Evolutionary conservation across 2,113 vertebrate genomes (phyloP).

Genomic region (Thryonomys swinderianus): DNA sequence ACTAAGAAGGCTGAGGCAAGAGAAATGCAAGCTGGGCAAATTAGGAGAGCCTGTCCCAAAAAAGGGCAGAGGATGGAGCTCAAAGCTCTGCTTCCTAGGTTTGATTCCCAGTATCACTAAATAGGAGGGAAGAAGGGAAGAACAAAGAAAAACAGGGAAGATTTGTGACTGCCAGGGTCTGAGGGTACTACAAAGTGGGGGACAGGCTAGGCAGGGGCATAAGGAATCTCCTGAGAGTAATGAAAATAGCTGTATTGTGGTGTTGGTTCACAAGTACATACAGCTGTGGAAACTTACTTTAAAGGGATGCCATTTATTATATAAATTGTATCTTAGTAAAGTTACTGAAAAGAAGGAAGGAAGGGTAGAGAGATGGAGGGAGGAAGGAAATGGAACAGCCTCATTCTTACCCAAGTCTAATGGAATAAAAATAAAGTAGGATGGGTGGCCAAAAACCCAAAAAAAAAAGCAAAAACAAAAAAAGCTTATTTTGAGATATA

Average conservation of each 20-base stretch:
- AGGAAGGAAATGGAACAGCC: not conserved
- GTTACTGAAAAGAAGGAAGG: not conserved
- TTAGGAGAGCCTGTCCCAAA: not conserved
- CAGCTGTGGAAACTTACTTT: not conserved
- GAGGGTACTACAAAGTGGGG: not conserved
- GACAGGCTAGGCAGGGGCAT: not conserved
- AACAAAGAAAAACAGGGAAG: not conserved
- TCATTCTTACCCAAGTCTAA: not conserved
- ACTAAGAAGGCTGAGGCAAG: not conserved
- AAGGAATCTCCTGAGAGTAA: not conserved
- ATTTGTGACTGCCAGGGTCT: not conserved
- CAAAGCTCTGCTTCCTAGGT: not conserved
- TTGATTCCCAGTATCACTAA: not conserved
- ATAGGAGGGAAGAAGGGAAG: not conserved
- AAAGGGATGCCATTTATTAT: not conserved
- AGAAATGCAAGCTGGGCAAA: not conserved
- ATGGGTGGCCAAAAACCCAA: not conserved
- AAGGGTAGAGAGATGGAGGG: not conserved
- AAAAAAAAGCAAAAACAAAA: too few relatives aligned
- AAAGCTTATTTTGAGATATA: constrained; percentile 36
- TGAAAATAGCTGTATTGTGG: not conserved
- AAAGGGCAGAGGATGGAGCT: not conserved
- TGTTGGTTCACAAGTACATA: not conserved
- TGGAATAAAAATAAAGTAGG: not conserved
- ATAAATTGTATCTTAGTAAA: constrained; percentile 29